phyloP scores from a whole-genome alignment of 2,888 invertebrate genomes.

The Myopa testacea region DNA sequence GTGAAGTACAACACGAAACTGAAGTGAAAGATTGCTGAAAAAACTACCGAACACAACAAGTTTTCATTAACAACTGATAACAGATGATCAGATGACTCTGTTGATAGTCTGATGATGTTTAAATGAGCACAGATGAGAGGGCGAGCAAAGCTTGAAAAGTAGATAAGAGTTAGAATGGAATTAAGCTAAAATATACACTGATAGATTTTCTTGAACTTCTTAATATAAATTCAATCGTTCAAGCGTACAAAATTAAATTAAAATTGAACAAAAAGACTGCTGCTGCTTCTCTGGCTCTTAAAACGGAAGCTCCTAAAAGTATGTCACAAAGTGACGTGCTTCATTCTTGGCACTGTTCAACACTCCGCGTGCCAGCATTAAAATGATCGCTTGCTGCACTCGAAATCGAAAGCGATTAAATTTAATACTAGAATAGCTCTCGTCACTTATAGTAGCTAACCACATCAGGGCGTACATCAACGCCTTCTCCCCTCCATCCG shows the following conservation, averaged over 20 bases:
- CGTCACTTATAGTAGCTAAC: background rate
- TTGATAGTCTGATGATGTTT: background rate
- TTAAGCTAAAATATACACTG: background rate
- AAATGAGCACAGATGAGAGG: background rate
- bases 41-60: background rate
- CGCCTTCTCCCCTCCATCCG: background rate
- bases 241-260: too few relatives aligned
- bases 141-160: background rate
- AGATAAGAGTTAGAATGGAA: slow-evolving; percentile 1
- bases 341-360: too few relatives aligned
- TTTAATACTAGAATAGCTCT: too few relatives aligned
- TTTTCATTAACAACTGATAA: slow-evolving; percentile 34
- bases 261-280: too few relatives aligned
- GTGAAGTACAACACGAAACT: background rate
- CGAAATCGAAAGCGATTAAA: too few relatives aligned
- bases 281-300: too few relatives aligned
- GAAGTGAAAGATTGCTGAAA: background rate
- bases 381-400: too few relatives aligned
- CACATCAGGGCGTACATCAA: background rate
- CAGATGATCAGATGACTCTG: background rate
- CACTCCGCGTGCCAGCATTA: too few relatives aligned
- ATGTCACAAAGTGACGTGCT: too few relatives aligned
- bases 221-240: too few relatives aligned
- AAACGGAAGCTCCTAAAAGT: too few relatives aligned
- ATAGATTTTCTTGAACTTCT: background rate